Evolutionary conservation across 2,113 vertebrate genomes (phyloP).

Genomic region (Paralichthys olivaceus): DNA sequence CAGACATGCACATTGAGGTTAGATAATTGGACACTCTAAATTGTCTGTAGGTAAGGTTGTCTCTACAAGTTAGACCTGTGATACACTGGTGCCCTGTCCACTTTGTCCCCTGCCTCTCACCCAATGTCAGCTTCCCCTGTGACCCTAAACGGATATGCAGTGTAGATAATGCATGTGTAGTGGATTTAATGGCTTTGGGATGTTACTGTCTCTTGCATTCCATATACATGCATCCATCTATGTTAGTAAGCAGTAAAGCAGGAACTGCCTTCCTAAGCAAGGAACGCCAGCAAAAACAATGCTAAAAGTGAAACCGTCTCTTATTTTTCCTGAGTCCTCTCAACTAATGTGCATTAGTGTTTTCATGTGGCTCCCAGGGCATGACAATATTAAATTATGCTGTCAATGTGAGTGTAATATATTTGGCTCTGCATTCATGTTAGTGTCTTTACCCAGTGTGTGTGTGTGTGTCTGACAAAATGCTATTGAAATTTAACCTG

Average conservation of each 20-base stretch:
- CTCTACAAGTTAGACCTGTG: too few species aligned
- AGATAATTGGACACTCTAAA: too few species aligned
- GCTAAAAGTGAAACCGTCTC: not conserved
- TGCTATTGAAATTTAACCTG: slow-evolving; percentile 29
- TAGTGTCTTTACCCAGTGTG: not conserved
- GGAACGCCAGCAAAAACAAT: not conserved
- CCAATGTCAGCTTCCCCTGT: too few species aligned
- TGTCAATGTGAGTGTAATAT: not conserved
- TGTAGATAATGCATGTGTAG: not conserved
- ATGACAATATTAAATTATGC: not conserved
- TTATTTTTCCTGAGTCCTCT: not conserved
- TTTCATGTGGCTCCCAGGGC: not conserved
- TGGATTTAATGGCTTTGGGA: too few species aligned
- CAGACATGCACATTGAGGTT: too few species aligned
- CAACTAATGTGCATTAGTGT: not conserved
- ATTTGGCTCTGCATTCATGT: not conserved
- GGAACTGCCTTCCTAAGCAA: not conserved
- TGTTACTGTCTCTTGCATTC: too few species aligned
- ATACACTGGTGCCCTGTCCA: too few species aligned
- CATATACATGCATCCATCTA: not conserved
- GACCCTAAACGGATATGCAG: not conserved
- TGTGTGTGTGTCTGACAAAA: slow-evolving; percentile 9
- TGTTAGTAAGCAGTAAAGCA: not conserved
- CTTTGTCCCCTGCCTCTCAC: too few species aligned
- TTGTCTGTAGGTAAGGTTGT: too few species aligned